A percentile compares a stretch with the other conserved stretches of the same genome.
Evolutionary conservation across 2,113 vertebrate genomes (phyloP).

Genomic region (Murina feae): DNA sequence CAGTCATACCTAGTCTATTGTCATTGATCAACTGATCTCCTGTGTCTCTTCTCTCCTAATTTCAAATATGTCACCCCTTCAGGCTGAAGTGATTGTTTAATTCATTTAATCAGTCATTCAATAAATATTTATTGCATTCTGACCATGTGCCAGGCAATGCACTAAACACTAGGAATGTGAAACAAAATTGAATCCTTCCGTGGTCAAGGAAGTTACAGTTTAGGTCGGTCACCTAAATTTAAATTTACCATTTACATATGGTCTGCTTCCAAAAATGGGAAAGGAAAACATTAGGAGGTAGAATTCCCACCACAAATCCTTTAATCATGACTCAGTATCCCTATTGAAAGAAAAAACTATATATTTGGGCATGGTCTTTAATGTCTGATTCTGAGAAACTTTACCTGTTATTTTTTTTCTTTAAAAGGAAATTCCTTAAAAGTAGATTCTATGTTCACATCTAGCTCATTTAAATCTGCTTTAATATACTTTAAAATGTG

Average conservation of each 20-base stretch:
- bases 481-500: not conserved
- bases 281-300: not conserved
- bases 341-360: not conserved
- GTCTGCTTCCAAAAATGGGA: not conserved
- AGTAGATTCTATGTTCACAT: not conserved
- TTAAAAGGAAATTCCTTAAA: not conserved
- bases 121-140: not conserved
- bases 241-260: not conserved
- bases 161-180: not conserved
- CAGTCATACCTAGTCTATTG: not conserved
- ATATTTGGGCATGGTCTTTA: not conserved
- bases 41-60: not conserved
- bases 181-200: not conserved
- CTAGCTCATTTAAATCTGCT: not conserved
- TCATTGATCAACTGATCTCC: not conserved
- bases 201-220: not conserved
- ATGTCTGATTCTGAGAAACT: constrained; percentile 26
- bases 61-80: not conserved
- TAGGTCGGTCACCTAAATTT: not conserved
- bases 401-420: not conserved
- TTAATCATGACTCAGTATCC: not conserved
- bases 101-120: not conserved
- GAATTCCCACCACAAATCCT: not conserved
- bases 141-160: not conserved
- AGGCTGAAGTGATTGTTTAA: not conserved